phyloP scores from a whole-genome alignment of 2,113 vertebrate genomes.

The Verasper variegatus region DNA sequence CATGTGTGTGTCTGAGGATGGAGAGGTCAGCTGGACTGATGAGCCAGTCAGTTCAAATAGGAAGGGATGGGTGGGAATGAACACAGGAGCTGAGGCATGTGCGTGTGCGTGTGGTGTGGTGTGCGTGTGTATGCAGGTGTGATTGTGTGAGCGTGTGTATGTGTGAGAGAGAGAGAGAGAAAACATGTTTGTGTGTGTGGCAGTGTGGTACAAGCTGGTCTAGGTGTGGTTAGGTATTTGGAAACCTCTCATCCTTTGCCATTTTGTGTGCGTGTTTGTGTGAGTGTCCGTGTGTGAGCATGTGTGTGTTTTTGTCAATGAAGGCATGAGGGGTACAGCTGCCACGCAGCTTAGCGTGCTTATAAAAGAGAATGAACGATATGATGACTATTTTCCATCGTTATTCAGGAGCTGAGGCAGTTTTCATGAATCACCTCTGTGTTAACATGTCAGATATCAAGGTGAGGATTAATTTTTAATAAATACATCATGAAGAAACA shows the following conservation, averaged over 20 bases:
- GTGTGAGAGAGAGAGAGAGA: slow-evolving; percentile 8
- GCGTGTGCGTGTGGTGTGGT: slow-evolving; percentile 5
- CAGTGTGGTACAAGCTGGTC: slow-evolving; percentile 33
- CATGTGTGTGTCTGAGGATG: slow-evolving; percentile 33
- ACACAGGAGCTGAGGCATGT: slow-evolving; percentile 21
- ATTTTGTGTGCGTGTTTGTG: slow-evolving; percentile 20
- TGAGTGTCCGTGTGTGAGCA: neutral
- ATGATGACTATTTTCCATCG: slow-evolving; percentile 19
- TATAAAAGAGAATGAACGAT: slow-evolving; percentile 51
- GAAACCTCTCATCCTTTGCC: slow-evolving; percentile 65
- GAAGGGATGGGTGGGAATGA: slow-evolving; percentile 75
- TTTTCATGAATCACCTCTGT: slow-evolving; percentile 39
- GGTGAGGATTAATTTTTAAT: slow-evolving; percentile 7
- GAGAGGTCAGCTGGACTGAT: slow-evolving; percentile 66
- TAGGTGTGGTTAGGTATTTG: slow-evolving; percentile 52
- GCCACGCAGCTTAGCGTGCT: slow-evolving; percentile 48
- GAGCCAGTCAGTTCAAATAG: slow-evolving; percentile 59
- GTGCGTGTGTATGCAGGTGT: slow-evolving; percentile 1
- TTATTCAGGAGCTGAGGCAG: slow-evolving; percentile 32
- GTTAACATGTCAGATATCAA: slow-evolving; percentile 21
- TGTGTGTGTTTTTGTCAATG: slow-evolving; percentile 44
- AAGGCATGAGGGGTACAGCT: slow-evolving; percentile 59
- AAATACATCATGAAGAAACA: slow-evolving; percentile 1
- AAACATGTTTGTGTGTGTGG: slow-evolving; percentile 22
- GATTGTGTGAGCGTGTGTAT: neutral